Evolutionary conservation across 1,140 invertebrate species (phyloP).

Genomic region (Amphibalanus amphitrite): DNA sequence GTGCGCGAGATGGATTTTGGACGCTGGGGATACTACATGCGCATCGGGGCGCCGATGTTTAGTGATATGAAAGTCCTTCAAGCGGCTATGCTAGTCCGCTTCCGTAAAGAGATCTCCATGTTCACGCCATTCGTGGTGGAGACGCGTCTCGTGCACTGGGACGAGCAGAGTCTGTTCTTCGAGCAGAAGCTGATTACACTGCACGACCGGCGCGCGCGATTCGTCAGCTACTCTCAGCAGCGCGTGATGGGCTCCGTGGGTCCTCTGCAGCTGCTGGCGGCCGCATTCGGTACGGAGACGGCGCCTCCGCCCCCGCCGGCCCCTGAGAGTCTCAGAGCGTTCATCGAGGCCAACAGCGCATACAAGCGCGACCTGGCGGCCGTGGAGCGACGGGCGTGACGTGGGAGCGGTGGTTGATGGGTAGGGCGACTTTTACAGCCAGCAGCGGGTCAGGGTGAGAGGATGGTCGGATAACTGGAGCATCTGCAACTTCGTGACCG

Average conservation of each 20-base stretch:
- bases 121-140: slow-evolving; percentile 17
- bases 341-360: background rate
- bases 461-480: too few species aligned
- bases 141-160: slow-evolving; percentile 58
- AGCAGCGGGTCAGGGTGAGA: too few species aligned
- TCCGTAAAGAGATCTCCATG: slow-evolving; percentile 8
- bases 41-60: slow-evolving; percentile 46
- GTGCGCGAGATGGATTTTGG: slow-evolving; percentile 68
- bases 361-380: background rate
- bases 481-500: too few species aligned
- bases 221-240: slow-evolving; percentile 38
- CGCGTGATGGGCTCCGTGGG: background rate
- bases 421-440: too few species aligned
- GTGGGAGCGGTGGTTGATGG: too few species aligned
- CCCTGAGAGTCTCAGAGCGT: background rate
- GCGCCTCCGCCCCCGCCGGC: too few species aligned
- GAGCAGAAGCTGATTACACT: slow-evolving; percentile 62
- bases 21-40: slow-evolving; percentile 41
- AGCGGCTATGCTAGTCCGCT: slow-evolving; percentile 31
- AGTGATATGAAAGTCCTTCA: slow-evolving; percentile 52
- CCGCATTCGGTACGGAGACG: background rate
- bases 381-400: background rate
- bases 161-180: slow-evolving; percentile 58
- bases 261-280: background rate
- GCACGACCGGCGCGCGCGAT: slow-evolving; percentile 52